phyloP scores from a whole-genome alignment of 2,797 vertebrate genomes.

The Dromococcyx pavoninus region DNA sequence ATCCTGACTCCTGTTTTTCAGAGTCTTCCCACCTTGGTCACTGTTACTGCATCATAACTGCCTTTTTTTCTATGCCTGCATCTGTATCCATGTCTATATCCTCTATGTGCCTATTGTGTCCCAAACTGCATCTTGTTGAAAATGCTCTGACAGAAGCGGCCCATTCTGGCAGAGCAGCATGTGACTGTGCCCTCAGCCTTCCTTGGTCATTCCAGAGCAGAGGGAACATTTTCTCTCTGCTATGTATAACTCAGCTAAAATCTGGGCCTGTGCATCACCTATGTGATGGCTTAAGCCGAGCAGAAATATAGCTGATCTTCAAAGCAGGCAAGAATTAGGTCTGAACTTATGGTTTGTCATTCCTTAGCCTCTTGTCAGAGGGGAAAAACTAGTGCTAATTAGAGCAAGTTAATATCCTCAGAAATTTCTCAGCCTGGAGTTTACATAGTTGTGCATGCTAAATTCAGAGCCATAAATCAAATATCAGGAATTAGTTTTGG shows the following conservation, averaged over 20 bases:
- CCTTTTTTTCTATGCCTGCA: too few species aligned
- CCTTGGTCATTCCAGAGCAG: not conserved
- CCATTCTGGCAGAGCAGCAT: not conserved
- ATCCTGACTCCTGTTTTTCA: not conserved
- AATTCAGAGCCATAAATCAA: not conserved
- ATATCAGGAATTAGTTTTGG: rapidly evolving
- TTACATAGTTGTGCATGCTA: not conserved
- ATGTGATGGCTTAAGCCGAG: not conserved
- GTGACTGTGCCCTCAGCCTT: not conserved
- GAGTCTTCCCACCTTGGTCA: not conserved
- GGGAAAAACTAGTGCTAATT: not conserved
- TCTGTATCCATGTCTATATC: not conserved
- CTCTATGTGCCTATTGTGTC: not conserved
- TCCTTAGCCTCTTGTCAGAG: not conserved
- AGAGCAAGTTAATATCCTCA: not conserved
- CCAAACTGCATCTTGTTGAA: not conserved
- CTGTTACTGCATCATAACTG: not conserved
- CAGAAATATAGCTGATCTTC: not conserved
- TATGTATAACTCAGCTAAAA: not conserved
- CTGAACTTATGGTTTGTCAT: not conserved
- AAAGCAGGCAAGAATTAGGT: not conserved
- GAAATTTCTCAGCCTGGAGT: not conserved
- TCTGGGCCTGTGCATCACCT: not conserved
- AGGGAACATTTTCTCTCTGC: not conserved
- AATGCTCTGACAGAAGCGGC: not conserved